These are phyloP conservation scores for Cydia fagiglandana DNA, from an alignment of 1,140 invertebrate genomes.

Conservation along the genomic window DNA sequence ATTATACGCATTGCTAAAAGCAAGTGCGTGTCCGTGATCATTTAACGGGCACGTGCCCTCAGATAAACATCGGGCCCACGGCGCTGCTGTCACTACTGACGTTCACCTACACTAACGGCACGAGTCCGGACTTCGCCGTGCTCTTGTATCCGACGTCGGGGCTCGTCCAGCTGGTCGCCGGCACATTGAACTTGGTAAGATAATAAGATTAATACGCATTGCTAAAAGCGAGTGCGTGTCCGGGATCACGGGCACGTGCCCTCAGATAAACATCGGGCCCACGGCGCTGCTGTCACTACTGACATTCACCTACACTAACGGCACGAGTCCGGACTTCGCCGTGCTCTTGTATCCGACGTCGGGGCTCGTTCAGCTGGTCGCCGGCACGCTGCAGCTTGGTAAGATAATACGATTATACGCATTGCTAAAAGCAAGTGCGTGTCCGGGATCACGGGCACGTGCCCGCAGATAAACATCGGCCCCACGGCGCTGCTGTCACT, in stretches of 20 bases:
- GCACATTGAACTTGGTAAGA: conserved; percentile 82
- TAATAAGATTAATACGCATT: conserved; percentile 85
- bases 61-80: conserved; percentile 91
- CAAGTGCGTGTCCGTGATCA: conserved; percentile 88
- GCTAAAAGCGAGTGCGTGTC: conserved; percentile 91
- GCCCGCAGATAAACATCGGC: conserved; percentile 91
- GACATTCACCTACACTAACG: conserved; percentile 83
- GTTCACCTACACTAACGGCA: conserved; percentile 81
- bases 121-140: conserved; percentile 83
- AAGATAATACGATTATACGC: conserved; percentile 82
- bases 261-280: conserved; percentile 91
- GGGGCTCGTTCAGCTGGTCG: conserved; percentile 83
- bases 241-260: conserved; percentile 88
- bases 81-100: conserved; percentile 88
- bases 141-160: conserved; percentile 87
- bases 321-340: conserved; percentile 82
- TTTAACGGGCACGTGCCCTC: conserved; percentile 91
- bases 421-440: conserved; percentile 87
- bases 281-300: conserved; percentile 88
- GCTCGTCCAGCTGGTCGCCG: conserved; percentile 83
- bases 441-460: conserved; percentile 90
- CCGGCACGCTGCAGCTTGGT: conserved; percentile 44
- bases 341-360: conserved; percentile 86
- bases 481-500: conserved; percentile 88
- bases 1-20: conserved; percentile 91